Evolutionary conservation across 2,888 invertebrate genomes (phyloP), one percentile per base, ranked within the genome.

Genomic region (Platerodrilus igneus): DNA sequence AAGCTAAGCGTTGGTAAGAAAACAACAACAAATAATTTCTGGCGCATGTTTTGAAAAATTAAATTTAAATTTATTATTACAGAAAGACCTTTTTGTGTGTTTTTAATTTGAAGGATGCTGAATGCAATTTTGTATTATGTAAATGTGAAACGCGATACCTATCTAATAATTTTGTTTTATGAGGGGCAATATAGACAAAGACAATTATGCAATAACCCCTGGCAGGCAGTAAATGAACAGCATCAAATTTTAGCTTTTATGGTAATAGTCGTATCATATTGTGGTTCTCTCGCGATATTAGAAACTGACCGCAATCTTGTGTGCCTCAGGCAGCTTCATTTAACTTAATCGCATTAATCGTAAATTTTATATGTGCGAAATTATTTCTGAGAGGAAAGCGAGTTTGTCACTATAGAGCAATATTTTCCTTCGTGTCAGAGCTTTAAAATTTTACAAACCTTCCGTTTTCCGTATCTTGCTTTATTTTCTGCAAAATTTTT

Each of bases 231-330:
- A 43, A 43, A 38, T 39, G 43, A 43, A 32, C 11, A 34, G 14
- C 43, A 43, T 43, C 43, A 43, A 43, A 38, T 38, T 43, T 43
- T 38, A 35, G 43, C 43, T 43, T 43, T 43, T 43, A 43, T 39
- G 39, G 25, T 43, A 43, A 43, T 43, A 30, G 43, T 39, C 26
- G 35, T 28, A 32, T 38, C 38, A 39, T 43, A 43, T 35, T 31
- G 35, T 21, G 38, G 39, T 39, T 39, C 31, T 43, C 39, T 36
- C 35, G 17, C 13, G 38, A 39, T 43, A 43, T 43, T 43, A 35
- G 38, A 37, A 31, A 35, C 35, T 39, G 43, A 36, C 38, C 43
- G 35, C 38, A 43, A 43, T 43, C 35, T 43, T 27, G 15, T n/a
- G n/a, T 13, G 31, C 35, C 39, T 38, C 27, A 22, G 35, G 43